Evolutionary conservation across 2,797 vertebrate genomes (phyloP).

Genomic region (Pristis pectinata): DNA sequence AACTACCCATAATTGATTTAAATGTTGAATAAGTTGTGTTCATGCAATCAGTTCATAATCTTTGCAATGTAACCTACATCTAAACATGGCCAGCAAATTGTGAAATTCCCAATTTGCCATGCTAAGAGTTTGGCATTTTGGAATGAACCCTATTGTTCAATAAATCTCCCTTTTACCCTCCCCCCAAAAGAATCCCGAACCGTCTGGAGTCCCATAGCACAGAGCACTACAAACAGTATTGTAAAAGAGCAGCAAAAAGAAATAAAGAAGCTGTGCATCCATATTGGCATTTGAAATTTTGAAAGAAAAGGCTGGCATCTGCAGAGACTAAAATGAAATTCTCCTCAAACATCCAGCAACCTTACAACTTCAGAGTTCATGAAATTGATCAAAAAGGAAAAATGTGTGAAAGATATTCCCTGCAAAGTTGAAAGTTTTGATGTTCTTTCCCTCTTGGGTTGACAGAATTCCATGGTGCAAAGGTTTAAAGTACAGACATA

Average conservation of each 20-base stretch:
- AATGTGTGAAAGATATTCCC: background rate
- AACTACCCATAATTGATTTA: background rate
- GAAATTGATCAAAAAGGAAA: background rate
- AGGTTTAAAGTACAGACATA: background rate
- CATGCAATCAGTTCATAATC: background rate
- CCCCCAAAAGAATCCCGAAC: background rate
- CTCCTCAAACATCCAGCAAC: background rate
- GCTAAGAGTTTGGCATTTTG: background rate
- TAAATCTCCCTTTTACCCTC: no score
- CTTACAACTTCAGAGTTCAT: background rate
- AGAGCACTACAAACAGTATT: background rate
- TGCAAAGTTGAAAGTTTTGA: background rate
- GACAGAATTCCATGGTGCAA: background rate
- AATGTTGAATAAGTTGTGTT: background rate
- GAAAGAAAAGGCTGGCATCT: background rate
- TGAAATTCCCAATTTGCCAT: constrained; percentile 20
- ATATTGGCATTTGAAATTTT: background rate
- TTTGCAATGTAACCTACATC: background rate
- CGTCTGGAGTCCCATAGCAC: background rate
- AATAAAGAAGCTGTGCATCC: background rate
- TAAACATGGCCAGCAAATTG: background rate
- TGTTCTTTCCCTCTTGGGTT: background rate
- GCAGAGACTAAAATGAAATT: background rate
- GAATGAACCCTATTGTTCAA: background rate
- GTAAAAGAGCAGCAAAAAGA: background rate